Conservation (phyloP, 2,797 vertebrate species). For the Xyrichtys novacula region DNA sequence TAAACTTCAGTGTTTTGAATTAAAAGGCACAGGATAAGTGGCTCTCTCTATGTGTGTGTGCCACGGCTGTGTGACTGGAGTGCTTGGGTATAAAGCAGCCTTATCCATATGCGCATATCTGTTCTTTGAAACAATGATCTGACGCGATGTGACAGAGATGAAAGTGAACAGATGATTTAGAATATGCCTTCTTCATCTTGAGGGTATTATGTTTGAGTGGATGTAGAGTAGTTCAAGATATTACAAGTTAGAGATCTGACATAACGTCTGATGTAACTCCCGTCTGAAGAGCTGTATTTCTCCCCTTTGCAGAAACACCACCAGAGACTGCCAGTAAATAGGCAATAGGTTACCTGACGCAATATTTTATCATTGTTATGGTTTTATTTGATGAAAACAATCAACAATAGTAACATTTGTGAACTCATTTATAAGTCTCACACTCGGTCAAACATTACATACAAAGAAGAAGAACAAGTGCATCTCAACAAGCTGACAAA, state of each 20-base stretch:
- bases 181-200: conserved; percentile 1
- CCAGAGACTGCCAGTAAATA: background rate
- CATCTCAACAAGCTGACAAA: too few species aligned
- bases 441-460: too few species aligned
- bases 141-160: conserved; percentile 19
- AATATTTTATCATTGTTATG: too few species aligned
- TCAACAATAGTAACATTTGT: too few species aligned
- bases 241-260: conserved; percentile 17
- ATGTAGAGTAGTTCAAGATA: background rate
- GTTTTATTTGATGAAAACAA: too few species aligned
- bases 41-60: background rate
- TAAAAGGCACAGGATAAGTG: background rate
- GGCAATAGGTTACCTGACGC: too few species aligned
- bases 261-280: conserved; percentile 7
- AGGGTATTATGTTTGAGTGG: conserved; percentile 4
- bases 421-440: too few species aligned
- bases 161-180: conserved; percentile 16
- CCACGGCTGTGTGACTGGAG: conserved; percentile 3
- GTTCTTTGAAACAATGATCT: conserved; percentile 17
- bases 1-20: conserved; percentile 1
- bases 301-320: background rate
- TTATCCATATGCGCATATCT: background rate
- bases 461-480: too few species aligned
- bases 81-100: background rate
- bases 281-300: background rate